Evolutionary conservation across 2,888 invertebrate species (phyloP).

Genomic region (Blastobasis lacticolella): DNA sequence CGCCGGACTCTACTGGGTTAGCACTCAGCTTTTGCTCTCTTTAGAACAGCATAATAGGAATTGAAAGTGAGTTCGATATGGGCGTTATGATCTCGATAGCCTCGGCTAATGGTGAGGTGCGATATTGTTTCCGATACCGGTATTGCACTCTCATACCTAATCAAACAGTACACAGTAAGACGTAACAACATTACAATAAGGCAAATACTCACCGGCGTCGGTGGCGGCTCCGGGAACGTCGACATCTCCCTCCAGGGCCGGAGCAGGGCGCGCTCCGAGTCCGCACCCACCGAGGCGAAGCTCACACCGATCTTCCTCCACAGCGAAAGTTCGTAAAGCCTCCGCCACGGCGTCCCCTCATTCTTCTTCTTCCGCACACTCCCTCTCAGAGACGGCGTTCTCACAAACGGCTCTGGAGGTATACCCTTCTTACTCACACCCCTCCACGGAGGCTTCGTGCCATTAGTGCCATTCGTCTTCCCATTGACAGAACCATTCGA

Average conservation of each 20-base stretch:
- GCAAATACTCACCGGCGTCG: slow-evolving; percentile 31
- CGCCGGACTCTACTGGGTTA: not conserved
- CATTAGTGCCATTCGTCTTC: slow-evolving; percentile 47
- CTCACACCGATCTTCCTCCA: slow-evolving; percentile 69
- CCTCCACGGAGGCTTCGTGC: slow-evolving; percentile 64
- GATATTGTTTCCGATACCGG: no score
- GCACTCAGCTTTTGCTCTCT: no score
- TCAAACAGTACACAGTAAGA: no score
- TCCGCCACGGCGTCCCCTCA: slow-evolving; percentile 69
- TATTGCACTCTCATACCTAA: no score
- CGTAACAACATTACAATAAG: not conserved
- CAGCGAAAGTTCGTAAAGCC: slow-evolving; percentile 71
- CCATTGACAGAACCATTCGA: slow-evolving; percentile 47
- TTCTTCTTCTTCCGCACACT: slow-evolving; percentile 59
- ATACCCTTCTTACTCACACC: slow-evolving; percentile 50
- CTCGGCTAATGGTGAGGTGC: no score
- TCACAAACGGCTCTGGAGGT: slow-evolving; percentile 46
- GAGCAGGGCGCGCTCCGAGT: slow-evolving; percentile 53
- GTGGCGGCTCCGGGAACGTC: slow-evolving; percentile 46
- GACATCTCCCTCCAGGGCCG: slow-evolving; percentile 59
- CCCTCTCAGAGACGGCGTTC: slow-evolving; percentile 55
- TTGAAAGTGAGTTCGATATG: no score
- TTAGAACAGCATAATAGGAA: no score
- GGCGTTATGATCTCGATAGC: no score
- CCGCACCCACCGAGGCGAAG: slow-evolving; percentile 56